Conservation (phyloP, 2,888 invertebrate genomes). For the Drosophila colorata region DNA sequence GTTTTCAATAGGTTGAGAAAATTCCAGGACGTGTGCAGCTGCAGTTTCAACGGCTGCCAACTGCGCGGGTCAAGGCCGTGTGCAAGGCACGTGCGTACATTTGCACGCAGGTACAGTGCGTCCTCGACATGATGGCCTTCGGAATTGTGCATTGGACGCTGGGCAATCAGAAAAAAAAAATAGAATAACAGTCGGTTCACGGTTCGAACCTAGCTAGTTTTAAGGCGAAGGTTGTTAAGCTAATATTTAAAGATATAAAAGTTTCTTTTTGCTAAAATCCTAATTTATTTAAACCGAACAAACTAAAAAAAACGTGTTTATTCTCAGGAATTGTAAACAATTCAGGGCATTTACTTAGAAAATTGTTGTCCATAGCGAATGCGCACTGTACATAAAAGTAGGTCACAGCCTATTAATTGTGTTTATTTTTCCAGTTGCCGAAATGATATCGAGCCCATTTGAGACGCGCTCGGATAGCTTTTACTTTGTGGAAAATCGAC, state of each 20-base stretch:
- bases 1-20: no score
- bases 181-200: no score
- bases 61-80: constrained; percentile 19
- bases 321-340: no score
- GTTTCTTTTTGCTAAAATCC: no score
- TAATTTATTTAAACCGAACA: no score
- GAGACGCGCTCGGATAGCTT: constrained; percentile 99
- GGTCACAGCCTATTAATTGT: constrained; percentile 1
- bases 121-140: not conserved
- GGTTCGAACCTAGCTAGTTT: no score
- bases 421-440: constrained; percentile 90
- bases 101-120: constrained; percentile 14
- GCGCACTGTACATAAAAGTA: constrained; percentile 9
- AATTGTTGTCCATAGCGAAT: not conserved
- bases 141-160: not conserved
- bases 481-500: constrained; percentile 98
- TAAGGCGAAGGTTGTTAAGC: no score
- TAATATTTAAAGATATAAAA: no score
- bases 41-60: constrained; percentile 9
- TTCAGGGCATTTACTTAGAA: no score
- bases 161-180: no score
- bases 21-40: not conserved
- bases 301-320: no score
- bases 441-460: constrained; percentile 98
- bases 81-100: not conserved